Base-by-base conservation (phyloP, 2,113 vertebrate species). In the Pelobates fuscus region DNA sequence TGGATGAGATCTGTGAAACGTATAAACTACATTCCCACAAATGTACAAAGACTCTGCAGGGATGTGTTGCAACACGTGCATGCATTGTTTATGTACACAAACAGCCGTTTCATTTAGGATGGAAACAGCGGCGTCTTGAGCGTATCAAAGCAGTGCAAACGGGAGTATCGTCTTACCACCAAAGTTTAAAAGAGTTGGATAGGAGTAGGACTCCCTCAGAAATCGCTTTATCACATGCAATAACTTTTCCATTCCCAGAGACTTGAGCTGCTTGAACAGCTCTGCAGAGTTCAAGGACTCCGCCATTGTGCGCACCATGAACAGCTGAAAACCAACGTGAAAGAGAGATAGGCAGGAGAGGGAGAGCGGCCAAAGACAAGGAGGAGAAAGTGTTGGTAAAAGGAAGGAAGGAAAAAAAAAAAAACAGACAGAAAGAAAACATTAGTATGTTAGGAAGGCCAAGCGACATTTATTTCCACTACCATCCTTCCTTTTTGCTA, bases 261-360 rank as follows among this genome's bases (percentile, higher is more conserved):
- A 85, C 83, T 84, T 89, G 86, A 94, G 91, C 90, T 93, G 92
- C 89, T 91, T 83, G 78, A 91, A 86, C 89, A 92, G 90, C 91
- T 92, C 91, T 54, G 89, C 89, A 84, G 90, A 92, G 88, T 87
- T 86, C 82, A 92, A 89, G 87, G 92, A 93, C 89, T 91, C 91
- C 79, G 90, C 88, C 91, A 93, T 93, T 88, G 92, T 91, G 86
- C 91, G 90, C 87, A 93, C 83, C 92, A 92, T 88, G 90, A 87
- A 94, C 83, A 93, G 91, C 90, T 93, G 90, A 89, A 93, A 90
- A 88, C 79, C 73, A 90, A 91, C 82, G 90, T 88, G 26, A 90
- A 82, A 87, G 81, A 86, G 85, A 81, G 82, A 88, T 26, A 59
- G 43, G 43, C n/a, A 67, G 17, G 55, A 67, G 62, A 27, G 54